A percentile compares a stretch with the other conserved stretches of the same genome.
Conservation (phyloP, 2,797 vertebrate species). For the Acanthurus tractus region DNA sequence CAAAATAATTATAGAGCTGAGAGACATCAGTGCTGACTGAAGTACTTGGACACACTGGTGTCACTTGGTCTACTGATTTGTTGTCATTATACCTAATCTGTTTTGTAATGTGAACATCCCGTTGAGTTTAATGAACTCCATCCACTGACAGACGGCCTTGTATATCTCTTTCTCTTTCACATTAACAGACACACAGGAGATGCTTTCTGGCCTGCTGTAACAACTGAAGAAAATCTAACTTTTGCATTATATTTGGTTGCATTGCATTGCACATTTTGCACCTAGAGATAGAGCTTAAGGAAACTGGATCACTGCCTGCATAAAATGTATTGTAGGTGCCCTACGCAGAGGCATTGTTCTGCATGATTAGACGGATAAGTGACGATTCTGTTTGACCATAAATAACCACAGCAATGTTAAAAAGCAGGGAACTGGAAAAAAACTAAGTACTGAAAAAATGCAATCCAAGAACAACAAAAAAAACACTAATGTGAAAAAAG, state of each 20-base stretch:
- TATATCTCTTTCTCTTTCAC: neutral
- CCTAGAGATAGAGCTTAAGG: no score
- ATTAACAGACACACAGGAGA: neutral
- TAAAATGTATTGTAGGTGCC: neutral
- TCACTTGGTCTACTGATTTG: constrained; percentile 25
- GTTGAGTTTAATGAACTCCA: constrained; percentile 7
- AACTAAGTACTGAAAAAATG: neutral
- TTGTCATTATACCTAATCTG: constrained; percentile 3
- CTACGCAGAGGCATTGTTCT: neutral
- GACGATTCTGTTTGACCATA: no score
- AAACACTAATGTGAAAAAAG: neutral
- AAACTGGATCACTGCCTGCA: neutral
- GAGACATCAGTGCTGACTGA: neutral
- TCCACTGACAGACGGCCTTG: neutral
- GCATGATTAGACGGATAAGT: neutral
- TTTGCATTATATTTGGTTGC: neutral
- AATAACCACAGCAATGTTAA: no score
- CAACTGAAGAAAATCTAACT: no score
- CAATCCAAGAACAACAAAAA: neutral
- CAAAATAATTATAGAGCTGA: constrained; percentile 6
- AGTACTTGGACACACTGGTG: neutral
- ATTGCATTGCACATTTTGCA: neutral
- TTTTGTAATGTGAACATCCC: constrained; percentile 8
- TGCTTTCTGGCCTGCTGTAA: neutral
- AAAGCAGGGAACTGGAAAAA: neutral